Conservation (phyloP, 2,113 vertebrate genomes). For the Turnix velox region DNA sequence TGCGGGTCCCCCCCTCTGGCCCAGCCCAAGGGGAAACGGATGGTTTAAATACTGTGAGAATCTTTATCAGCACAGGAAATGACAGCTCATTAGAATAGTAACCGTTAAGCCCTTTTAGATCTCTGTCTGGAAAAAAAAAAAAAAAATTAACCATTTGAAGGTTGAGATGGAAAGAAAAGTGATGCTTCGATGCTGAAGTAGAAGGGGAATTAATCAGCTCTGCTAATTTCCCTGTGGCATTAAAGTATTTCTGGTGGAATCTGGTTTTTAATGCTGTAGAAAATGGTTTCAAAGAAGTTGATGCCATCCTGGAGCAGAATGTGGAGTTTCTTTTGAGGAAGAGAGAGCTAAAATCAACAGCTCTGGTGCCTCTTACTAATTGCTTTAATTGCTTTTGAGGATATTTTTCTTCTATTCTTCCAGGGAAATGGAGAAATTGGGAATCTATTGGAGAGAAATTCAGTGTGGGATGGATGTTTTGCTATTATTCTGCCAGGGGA, state of each 20-base stretch:
- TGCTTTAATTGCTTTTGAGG: background rate
- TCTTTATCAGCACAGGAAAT: conserved; percentile 87
- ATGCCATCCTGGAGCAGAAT: background rate
- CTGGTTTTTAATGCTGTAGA: background rate
- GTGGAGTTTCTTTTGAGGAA: background rate
- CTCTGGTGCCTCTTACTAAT: rapidly evolving
- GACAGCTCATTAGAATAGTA: conserved; percentile 86
- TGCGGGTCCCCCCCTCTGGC: background rate
- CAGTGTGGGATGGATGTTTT: background rate
- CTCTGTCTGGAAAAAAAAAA: conserved; percentile 65
- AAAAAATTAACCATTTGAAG: conserved; percentile 59
- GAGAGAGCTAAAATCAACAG: background rate
- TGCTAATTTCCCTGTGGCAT: background rate
- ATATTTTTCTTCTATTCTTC: background rate
- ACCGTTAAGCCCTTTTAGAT: conserved; percentile 77
- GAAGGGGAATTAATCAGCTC: background rate
- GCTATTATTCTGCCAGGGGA: no score
- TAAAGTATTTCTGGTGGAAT: background rate
- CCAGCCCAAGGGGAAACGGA: conserved; percentile 69
- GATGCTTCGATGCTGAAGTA: background rate
- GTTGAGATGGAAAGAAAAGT: conserved; percentile 28
- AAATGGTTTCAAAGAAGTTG: background rate
- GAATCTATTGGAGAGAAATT: background rate
- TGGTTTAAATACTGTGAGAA: conserved; percentile 78
- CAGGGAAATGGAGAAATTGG: background rate